Evolutionary conservation across 23 tunicate species (phyloP).

Genomic region (Ciona savignyi): DNA sequence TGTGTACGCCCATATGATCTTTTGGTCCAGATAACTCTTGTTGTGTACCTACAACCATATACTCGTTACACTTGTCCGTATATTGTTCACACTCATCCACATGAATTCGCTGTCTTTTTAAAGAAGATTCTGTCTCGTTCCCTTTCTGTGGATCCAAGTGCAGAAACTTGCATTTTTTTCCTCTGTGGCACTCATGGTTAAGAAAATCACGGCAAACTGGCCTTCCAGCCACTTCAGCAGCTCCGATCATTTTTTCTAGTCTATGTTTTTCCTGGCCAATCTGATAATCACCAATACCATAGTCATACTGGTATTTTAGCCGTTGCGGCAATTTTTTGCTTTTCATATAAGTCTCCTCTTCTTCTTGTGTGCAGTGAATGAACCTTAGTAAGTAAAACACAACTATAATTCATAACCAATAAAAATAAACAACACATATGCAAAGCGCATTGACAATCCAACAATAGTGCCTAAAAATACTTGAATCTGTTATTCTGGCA

Average conservation of each 20-base stretch:
- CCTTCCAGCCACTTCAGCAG: constrained; percentile 7
- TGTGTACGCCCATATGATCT: not conserved
- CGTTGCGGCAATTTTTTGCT: constrained; percentile 54
- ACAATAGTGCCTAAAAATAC: not conserved
- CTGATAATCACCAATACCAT: constrained; percentile 74
- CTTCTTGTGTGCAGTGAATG: constrained; percentile 81
- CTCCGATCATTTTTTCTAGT: not conserved
- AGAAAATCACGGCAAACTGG: constrained; percentile 84
- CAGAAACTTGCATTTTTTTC: constrained; percentile 82
- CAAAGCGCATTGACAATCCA: not conserved
- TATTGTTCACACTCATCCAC: constrained; percentile 20
- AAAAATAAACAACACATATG: no score
- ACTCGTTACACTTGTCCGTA: constrained; percentile 17
- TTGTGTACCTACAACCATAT: not conserved
- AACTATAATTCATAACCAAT: no score
- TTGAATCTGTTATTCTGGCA: not conserved
- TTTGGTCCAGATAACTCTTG: not conserved
- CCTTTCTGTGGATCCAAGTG: constrained; percentile 45
- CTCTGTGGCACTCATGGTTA: constrained; percentile 65
- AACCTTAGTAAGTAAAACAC: no score
- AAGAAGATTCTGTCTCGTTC: constrained; percentile 20
- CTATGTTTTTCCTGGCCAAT: constrained; percentile 23
- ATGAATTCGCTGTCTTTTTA: constrained; percentile 43
- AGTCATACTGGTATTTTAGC: constrained; percentile 87
- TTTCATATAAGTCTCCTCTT: constrained; percentile 46